Evolutionary conservation across 2,797 vertebrate species (phyloP).

Genomic region (Adelosebastes latens): DNA sequence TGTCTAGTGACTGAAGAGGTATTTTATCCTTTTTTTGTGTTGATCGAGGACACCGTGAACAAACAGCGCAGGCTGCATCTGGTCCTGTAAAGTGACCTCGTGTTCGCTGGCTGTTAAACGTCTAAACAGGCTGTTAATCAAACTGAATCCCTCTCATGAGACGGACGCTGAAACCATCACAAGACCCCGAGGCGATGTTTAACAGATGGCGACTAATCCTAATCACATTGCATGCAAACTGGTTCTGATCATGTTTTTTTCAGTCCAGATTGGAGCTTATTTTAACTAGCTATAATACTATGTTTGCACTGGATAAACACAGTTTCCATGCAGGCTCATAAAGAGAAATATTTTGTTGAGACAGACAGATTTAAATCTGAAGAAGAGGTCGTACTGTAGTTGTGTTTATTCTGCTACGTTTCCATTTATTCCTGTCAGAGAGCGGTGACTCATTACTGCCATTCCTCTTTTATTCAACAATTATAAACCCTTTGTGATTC

Average conservation of each 20-base stretch:
- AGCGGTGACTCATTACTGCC: background rate
- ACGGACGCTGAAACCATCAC: background rate
- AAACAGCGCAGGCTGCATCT: background rate
- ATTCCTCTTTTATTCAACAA: background rate
- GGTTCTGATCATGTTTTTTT: background rate
- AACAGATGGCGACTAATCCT: slow-evolving; percentile 3
- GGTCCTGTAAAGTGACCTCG: background rate
- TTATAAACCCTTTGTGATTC: background rate
- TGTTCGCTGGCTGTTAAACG: background rate
- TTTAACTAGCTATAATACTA: background rate
- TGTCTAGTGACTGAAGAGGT: background rate
- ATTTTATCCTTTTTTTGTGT: background rate
- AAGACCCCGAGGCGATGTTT: background rate
- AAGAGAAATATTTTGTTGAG: background rate
- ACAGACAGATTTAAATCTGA: background rate
- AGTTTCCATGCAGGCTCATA: background rate
- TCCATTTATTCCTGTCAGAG: background rate
- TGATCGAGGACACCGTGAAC: background rate
- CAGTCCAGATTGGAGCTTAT: background rate
- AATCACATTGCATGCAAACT: background rate
- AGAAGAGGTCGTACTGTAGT: background rate
- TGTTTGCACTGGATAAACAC: background rate
- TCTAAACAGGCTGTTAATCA: background rate
- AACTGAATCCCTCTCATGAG: background rate
- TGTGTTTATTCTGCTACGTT: background rate